Evolutionary conservation across 2,797 vertebrate species (phyloP).

Genomic region (Loris lydekkerianus): DNA sequence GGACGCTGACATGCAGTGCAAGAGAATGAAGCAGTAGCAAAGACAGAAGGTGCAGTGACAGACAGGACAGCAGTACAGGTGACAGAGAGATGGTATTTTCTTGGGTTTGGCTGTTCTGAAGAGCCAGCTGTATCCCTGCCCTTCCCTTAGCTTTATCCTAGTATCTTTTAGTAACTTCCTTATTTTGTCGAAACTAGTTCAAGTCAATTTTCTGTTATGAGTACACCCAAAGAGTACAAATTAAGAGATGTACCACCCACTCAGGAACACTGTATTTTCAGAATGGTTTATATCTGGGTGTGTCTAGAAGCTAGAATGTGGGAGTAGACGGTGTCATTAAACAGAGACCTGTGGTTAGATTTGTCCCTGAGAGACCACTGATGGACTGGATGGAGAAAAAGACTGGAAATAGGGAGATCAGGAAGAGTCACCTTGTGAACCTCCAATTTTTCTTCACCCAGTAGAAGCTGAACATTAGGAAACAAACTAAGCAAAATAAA

Average conservation of each 20-base stretch:
- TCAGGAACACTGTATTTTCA: slow-evolving; percentile 13
- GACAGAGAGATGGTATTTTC: not conserved
- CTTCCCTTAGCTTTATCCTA: not conserved
- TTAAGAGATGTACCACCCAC: not conserved
- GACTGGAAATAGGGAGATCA: not conserved
- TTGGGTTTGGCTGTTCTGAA: not conserved
- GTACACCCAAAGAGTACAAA: not conserved
- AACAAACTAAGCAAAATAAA: slow-evolving; percentile 45
- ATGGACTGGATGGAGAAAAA: not conserved
- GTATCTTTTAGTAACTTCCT: not conserved
- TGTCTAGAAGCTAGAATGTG: not conserved
- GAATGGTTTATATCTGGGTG: slow-evolving; percentile 13
- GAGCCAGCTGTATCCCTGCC: not conserved
- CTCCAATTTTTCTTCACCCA: not conserved
- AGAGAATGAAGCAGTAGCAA: not conserved
- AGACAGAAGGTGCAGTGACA: not conserved
- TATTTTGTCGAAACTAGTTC: not conserved
- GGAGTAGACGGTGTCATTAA: not conserved
- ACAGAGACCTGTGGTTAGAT: not conserved
- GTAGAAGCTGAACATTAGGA: not conserved
- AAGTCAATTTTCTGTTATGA: slow-evolving; percentile 39
- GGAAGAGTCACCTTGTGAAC: not conserved
- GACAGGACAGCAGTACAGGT: not conserved
- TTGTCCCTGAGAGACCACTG: not conserved
- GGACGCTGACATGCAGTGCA: not conserved